Percentiles rank a stretch among this genome's conserved stretches.
Conservation (phyloP, 1,140 invertebrate genomes). For the Drosophila subobscura region DNA sequence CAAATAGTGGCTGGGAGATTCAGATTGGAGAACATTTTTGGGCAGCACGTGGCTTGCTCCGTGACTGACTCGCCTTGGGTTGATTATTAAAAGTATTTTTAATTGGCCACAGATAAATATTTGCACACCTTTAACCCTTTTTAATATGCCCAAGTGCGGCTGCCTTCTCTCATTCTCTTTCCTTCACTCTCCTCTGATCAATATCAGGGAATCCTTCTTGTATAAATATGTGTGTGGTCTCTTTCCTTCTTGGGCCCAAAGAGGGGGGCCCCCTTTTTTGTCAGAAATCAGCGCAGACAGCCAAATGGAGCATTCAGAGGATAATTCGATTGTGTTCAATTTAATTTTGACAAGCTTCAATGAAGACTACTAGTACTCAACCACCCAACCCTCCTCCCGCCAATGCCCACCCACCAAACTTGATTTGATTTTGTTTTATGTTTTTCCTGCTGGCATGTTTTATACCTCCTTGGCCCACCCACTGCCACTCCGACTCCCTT, state of each 20-base stretch:
- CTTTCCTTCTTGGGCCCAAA: background rate
- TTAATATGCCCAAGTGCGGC: constrained; percentile 73
- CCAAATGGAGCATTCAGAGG: constrained; percentile 76
- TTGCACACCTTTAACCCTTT: constrained; percentile 80
- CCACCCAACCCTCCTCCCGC: constrained; percentile 4
- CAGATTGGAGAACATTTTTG: constrained; percentile 6
- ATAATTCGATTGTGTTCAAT: constrained; percentile 84
- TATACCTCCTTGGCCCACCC: constrained; percentile 12
- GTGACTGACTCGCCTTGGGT: constrained; percentile 14
- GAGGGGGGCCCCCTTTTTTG: background rate
- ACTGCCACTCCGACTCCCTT: constrained; percentile 8
- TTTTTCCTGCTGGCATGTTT: constrained; percentile 66
- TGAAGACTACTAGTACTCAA: constrained; percentile 46
- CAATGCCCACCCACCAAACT: constrained; percentile 39
- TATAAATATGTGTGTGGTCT: background rate
- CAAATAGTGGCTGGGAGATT: constrained; percentile 40
- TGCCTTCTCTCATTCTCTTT: background rate
- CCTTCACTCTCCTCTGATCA: too few species aligned
- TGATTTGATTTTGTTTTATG: constrained; percentile 82
- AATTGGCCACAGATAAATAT: constrained; percentile 73
- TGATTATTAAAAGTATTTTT: constrained; percentile 75
- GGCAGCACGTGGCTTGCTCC: constrained; percentile 47
- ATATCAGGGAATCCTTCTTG: too few species aligned
- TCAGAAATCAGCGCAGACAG: constrained; percentile 45
- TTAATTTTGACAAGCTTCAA: constrained; percentile 83